Conservation (phyloP, 1,140 invertebrate species). For the Atopsyche davidsoni region DNA sequence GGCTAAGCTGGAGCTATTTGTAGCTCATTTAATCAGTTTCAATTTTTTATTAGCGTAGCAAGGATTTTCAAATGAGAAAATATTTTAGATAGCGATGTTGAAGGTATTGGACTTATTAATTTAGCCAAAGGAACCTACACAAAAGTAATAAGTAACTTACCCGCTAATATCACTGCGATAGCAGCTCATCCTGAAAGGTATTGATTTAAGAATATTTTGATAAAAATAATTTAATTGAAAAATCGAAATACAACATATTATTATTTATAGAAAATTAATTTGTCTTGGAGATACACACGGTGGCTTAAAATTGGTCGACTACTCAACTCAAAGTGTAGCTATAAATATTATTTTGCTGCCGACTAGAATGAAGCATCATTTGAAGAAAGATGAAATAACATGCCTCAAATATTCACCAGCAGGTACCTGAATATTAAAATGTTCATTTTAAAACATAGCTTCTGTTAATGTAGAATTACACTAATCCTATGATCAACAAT, state of each 20-base stretch:
- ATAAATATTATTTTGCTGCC: neutral
- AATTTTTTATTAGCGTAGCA: too few relatives aligned
- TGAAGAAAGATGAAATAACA: constrained; percentile 37
- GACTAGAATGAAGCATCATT: constrained; percentile 31
- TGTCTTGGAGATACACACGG: constrained; percentile 43
- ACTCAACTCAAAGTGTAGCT: constrained; percentile 36
- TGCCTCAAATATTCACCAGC: constrained; percentile 46
- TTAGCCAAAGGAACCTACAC: constrained; percentile 36
- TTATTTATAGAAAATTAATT: constrained; percentile 3
- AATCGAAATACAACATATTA: neutral
- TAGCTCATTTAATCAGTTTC: too few relatives aligned
- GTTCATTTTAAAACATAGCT: constrained; percentile 10
- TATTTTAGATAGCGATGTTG: constrained; percentile 34
- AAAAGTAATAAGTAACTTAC: constrained; percentile 35
- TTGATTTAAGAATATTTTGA: neutral
- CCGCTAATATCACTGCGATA: constrained; percentile 31
- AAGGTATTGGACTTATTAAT: constrained; percentile 40
- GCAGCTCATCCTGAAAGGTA: constrained; percentile 42
- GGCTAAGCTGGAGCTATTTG: too few relatives aligned
- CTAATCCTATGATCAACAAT: too few relatives aligned
- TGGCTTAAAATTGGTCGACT: constrained; percentile 42
- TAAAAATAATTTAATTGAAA: too few relatives aligned
- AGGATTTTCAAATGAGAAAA: too few relatives aligned
- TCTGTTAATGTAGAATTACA: too few relatives aligned
- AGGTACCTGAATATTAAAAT: constrained; percentile 32